Evolutionary conservation across 2,888 invertebrate species (phyloP).

Genomic region (Phalera bucephala): DNA sequence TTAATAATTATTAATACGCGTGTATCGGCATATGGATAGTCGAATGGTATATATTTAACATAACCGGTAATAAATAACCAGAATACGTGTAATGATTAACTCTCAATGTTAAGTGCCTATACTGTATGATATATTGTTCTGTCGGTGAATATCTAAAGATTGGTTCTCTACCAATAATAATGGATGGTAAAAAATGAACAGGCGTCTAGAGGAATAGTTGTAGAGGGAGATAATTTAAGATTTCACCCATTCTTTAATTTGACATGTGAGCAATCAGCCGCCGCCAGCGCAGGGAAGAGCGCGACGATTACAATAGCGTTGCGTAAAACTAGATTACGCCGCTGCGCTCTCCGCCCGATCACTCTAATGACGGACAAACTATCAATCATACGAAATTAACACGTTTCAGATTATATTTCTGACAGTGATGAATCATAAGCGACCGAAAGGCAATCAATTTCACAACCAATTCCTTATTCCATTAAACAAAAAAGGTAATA

Average conservation of each 20-base stretch:
- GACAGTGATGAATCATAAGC: constrained; percentile 82
- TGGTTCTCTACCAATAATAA: constrained; percentile 22
- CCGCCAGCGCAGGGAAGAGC: constrained; percentile 36
- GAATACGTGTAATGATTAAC: not conserved
- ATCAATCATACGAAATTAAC: constrained; percentile 82
- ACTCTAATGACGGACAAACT: constrained; percentile 68
- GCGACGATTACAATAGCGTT: constrained; percentile 55
- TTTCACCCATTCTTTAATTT: constrained; percentile 47
- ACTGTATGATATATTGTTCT: constrained; percentile 16
- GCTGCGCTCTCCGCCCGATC: constrained; percentile 43
- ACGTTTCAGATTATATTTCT: constrained; percentile 75
- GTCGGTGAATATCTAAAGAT: constrained; percentile 21
- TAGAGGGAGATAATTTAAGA: constrained; percentile 28
- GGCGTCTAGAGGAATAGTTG: too few relatives aligned
- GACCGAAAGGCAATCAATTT: constrained; percentile 81
- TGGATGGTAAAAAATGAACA: too few relatives aligned
- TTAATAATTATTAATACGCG: too few relatives aligned
- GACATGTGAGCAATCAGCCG: constrained; percentile 60
- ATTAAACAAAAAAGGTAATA: constrained; percentile 82
- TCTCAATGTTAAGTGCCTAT: not conserved
- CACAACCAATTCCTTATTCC: constrained; percentile 81
- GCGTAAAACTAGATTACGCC: constrained; percentile 76
- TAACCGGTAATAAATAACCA: not conserved
- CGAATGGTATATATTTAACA: not conserved
- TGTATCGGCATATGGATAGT: not conserved